Evolutionary conservation across 2,888 invertebrate species (phyloP).

Genomic region (Rapana venosa): DNA sequence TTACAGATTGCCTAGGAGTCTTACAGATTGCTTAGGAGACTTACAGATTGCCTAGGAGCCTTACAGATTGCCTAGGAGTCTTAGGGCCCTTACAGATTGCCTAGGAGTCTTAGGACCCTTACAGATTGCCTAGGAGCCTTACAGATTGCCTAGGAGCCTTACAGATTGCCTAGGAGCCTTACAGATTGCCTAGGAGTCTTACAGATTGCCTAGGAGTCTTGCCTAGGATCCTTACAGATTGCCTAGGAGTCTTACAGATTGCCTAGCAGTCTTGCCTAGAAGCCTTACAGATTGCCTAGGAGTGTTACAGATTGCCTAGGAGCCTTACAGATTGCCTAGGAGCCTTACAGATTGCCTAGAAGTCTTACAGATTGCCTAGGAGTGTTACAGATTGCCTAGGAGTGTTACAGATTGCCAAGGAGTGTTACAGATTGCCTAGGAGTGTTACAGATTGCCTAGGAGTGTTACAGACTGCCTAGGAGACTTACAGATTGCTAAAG

Average conservation of each 20-base stretch:
- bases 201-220: slow-evolving; percentile 51
- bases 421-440: slow-evolving; percentile 51
- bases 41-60: slow-evolving; percentile 51
- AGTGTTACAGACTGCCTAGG: slow-evolving; percentile 51
- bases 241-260: slow-evolving; percentile 51
- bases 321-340: slow-evolving; percentile 51
- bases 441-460: slow-evolving; percentile 51
- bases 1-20: slow-evolving; percentile 38
- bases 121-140: slow-evolving; percentile 43
- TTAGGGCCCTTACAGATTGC: no score
- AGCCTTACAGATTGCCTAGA: slow-evolving; percentile 51
- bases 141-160: slow-evolving; percentile 51
- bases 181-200: slow-evolving; percentile 51
- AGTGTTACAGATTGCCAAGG: slow-evolving; percentile 51
- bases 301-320: slow-evolving; percentile 51
- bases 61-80: slow-evolving; percentile 51
- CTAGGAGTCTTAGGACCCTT: slow-evolving; percentile 54
- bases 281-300: no score
- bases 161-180: slow-evolving; percentile 51
- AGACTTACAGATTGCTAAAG: slow-evolving; percentile 51
- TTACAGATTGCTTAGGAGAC: slow-evolving; percentile 51
- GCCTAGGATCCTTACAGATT: no score
- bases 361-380: slow-evolving; percentile 51
- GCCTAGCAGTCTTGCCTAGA: slow-evolving; percentile 53
- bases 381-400: slow-evolving; percentile 51